Evolutionary conservation across 2,888 invertebrate species (phyloP).

Genomic region (Gymnosoma rotundatum): DNA sequence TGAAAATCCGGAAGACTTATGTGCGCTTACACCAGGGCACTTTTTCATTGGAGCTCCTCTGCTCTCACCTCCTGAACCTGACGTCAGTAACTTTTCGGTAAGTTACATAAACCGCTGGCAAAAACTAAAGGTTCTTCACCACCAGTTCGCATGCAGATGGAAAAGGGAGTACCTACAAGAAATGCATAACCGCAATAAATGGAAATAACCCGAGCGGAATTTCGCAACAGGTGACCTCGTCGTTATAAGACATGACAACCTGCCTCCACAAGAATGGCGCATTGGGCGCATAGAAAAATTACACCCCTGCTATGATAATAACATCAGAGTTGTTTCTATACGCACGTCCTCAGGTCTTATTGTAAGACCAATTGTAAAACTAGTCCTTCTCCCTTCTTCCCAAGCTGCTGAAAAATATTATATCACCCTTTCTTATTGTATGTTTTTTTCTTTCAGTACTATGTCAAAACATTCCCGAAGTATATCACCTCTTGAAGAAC

Average conservation of each 20-base stretch:
- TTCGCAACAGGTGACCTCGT: constrained; percentile 28
- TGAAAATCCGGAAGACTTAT: constrained; percentile 29
- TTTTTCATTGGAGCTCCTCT: constrained; percentile 17
- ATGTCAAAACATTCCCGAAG: constrained; percentile 5
- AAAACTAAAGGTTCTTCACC: constrained; percentile 5
- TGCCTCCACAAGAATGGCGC: constrained; percentile 23
- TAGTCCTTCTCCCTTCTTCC: constrained; percentile 8
- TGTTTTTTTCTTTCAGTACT: not conserved
- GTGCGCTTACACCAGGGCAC: constrained; percentile 13
- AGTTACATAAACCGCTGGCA: constrained; percentile 14
- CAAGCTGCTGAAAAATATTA: not conserved
- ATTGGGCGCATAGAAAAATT: constrained; percentile 16
- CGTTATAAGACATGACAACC: constrained; percentile 25
- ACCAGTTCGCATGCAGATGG: constrained; percentile 16
- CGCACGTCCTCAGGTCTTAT: constrained; percentile 25
- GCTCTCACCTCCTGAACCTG: constrained; percentile 5
- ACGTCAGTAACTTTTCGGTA: not conserved
- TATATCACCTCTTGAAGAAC: not conserved
- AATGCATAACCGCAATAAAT: constrained; percentile 10
- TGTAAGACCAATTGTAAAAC: constrained; percentile 29
- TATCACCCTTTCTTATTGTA: not conserved
- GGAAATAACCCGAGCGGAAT: constrained; percentile 18
- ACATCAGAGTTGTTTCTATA: constrained; percentile 26
- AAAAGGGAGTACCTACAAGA: constrained; percentile 1
- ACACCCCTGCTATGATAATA: constrained; percentile 2